Evolutionary conservation across 2,888 invertebrate genomes (phyloP).

Genomic region (Habrosyne pyritoides): DNA sequence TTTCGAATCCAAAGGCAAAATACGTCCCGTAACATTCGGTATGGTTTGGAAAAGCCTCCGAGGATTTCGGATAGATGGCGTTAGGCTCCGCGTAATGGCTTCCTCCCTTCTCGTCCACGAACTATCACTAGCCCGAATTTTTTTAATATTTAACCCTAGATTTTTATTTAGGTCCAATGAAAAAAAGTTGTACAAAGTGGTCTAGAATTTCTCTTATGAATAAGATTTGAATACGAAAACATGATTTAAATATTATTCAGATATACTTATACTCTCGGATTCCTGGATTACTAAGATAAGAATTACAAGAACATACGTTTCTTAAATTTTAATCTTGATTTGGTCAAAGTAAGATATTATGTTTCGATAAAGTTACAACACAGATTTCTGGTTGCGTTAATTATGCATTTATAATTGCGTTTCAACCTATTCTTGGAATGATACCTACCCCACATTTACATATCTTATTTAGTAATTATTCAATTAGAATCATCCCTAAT

Average conservation of each 20-base stretch:
- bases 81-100: constrained; percentile 69
- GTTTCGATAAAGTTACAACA: neutral
- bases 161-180: constrained; percentile 13
- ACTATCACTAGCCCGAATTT: constrained; percentile 38
- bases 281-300: constrained; percentile 33
- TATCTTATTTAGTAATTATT: too few relatives aligned
- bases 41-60: constrained; percentile 75
- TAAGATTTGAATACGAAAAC: constrained; percentile 53
- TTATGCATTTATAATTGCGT: neutral
- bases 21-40: constrained; percentile 78
- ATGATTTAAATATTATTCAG: constrained; percentile 33
- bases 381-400: neutral
- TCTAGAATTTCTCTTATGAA: constrained; percentile 42
- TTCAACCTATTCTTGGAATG: too few relatives aligned
- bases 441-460: neutral
- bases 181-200: constrained; percentile 29
- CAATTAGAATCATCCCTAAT: neutral
- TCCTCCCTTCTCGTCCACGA: constrained; percentile 46
- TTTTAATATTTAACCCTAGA: constrained; percentile 36
- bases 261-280: constrained; percentile 44
- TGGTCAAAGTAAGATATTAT: neutral
- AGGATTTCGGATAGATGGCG: constrained; percentile 81
- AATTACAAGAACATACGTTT: constrained; percentile 13
- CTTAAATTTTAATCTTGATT: neutral
- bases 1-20: constrained; percentile 36